Conservation (phyloP, 2,113 vertebrate genomes). For the Microcebus lehilahytsara region DNA sequence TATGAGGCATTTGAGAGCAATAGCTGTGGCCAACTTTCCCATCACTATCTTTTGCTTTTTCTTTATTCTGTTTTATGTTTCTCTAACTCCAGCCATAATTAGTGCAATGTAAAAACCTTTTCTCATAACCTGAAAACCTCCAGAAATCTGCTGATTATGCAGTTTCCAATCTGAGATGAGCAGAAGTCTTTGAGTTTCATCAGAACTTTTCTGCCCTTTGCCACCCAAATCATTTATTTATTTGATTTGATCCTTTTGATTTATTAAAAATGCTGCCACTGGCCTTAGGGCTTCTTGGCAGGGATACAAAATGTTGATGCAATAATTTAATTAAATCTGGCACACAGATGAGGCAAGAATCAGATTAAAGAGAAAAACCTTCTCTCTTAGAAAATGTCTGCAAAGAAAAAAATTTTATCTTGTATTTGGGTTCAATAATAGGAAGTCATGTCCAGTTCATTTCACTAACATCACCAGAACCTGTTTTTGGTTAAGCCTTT, state of each 20-base stretch:
- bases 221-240: constrained; percentile 65
- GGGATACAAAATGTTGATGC: constrained; percentile 40
- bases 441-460: not conserved
- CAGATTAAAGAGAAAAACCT: constrained; percentile 40
- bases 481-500: not conserved
- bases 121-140: constrained; percentile 40
- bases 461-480: not conserved
- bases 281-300: constrained; percentile 55
- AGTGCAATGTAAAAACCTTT: constrained; percentile 40
- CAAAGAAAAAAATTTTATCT: not conserved
- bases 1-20: not conserved
- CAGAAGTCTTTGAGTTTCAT: constrained; percentile 43
- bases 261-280: constrained; percentile 72
- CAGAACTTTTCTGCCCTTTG: constrained; percentile 54
- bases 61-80: constrained; percentile 53
- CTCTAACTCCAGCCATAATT: constrained; percentile 49
- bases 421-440: not conserved
- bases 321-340: constrained; percentile 59
- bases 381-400: not conserved
- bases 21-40: not conserved
- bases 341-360: not conserved
- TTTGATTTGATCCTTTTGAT: constrained; percentile 69
- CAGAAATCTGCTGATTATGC: constrained; percentile 29
- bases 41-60: constrained; percentile 34
- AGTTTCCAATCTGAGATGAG: constrained; percentile 34